phyloP scores from a whole-genome alignment of 2,797 vertebrate genomes.

The Hirundo rustica region DNA sequence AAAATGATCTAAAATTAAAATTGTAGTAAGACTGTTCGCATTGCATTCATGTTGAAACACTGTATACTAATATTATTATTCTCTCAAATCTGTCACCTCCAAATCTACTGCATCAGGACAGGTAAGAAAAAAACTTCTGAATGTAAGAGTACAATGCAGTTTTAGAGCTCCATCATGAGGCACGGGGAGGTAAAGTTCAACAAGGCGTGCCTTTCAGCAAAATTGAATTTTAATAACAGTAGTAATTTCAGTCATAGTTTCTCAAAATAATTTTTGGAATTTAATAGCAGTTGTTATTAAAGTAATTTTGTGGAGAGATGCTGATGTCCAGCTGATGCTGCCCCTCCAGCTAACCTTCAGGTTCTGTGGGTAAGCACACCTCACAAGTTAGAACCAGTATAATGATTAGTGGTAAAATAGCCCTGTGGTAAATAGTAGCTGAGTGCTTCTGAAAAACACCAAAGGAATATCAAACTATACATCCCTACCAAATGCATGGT shows the following conservation, averaged over 20 bases:
- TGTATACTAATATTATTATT: not conserved
- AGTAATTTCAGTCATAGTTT: not conserved
- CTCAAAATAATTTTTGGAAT: not conserved
- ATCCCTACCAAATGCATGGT: not conserved
- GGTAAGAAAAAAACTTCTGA: not conserved
- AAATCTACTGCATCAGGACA: not conserved
- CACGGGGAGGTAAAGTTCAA: not conserved
- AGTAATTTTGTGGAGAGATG: not conserved
- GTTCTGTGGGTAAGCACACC: not conserved
- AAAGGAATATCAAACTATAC: not conserved
- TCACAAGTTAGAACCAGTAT: not conserved
- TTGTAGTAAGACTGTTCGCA: not conserved
- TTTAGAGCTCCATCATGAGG: not conserved
- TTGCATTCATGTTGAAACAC: not conserved
- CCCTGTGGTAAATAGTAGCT: not conserved
- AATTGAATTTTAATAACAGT: not conserved
- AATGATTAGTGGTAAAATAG: not conserved
- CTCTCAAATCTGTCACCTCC: not conserved
- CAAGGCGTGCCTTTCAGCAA: not conserved
- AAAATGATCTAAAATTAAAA: not conserved
- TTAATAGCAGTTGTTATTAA: not conserved
- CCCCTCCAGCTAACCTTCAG: not conserved
- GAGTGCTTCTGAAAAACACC: not conserved
- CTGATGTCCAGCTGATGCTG: not conserved
- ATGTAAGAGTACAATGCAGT: not conserved